Base-by-base conservation (phyloP, 2,888 invertebrate genomes). In the Ischnus inquisitorius region DNA sequence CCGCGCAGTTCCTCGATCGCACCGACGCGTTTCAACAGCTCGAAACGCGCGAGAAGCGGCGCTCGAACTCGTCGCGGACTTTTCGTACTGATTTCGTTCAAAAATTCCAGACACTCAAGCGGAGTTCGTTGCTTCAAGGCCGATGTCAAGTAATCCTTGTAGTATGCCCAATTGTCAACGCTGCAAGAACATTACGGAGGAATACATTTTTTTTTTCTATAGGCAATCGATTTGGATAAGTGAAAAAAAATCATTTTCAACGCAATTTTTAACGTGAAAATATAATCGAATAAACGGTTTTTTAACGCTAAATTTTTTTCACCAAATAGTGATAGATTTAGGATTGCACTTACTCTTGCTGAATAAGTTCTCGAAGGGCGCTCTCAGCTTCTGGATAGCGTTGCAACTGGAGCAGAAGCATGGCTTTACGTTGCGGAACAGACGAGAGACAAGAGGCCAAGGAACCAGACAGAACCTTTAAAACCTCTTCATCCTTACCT, bases 41-140 rank as follows among this genome's bases (percentile, higher is more conserved):
- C 97, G 85, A 98, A 94, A 41, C 97, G 95, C 4, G 98, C 98
- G 88, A 98, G 94, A 93, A 97, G 97, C 0, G 98, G 98, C 0
- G 98, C 98, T 84, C 98, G 94, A 39, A 96, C 94, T 83, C 90
- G 91, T 43, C 90, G 90, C 2, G 90, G 90, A 2, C 90, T 89
- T 2, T 84, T 86, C 8, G 85, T 86, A 28, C 90, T 90, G 74
- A 93, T 90, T 60, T 92, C 90, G 72, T 92, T 90, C n/a, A 94
- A 88, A 88, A 94, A 94, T 51, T 91, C 87, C 43, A 92, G 87
- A 81, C 94, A 93, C 74, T 93, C 92, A 41, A 91, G 87, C 10
- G 93, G 90, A 19, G 90, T 90, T 86, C 90, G 88, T 84, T 91
- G 92, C 43, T 92, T 89, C 2, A 93, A 86, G 60, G 92, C 90